These are phyloP conservation scores for Clarias platycephalus DNA, from an alignment of 2,797 vertebrate genomes.

Conservation along the genomic window DNA sequence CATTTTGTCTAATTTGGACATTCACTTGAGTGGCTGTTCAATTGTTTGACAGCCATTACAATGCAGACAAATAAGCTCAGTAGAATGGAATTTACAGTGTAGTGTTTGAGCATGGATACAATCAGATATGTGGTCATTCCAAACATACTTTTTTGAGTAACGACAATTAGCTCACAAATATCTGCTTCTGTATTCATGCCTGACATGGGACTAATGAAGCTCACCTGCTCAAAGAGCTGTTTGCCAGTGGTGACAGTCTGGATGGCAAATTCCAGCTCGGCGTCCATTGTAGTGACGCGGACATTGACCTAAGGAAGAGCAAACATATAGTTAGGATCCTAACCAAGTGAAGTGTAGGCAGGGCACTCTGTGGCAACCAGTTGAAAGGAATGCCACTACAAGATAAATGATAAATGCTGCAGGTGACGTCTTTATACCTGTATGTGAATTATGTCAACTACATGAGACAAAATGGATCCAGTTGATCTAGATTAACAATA, in stretches of 20 bases:
- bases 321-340: conserved; percentile 27
- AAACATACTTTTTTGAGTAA: conserved; percentile 26
- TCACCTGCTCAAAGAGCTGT: conserved; percentile 95
- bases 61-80: conserved; percentile 1
- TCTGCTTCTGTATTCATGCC: conserved; percentile 4
- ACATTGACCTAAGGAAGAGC: conserved; percentile 84
- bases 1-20: neutral
- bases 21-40: conserved; percentile 6
- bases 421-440: neutral
- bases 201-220: neutral
- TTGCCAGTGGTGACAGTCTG: conserved; percentile 90
- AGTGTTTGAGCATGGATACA: neutral
- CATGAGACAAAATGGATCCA: neutral
- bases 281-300: conserved; percentile 93
- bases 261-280: conserved; percentile 97
- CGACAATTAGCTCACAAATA: conserved; percentile 3
- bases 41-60: neutral
- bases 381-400: neutral
- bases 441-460: conserved; percentile 16
- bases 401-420: neutral
- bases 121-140: conserved; percentile 34
- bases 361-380: neutral
- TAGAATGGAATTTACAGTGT: conserved; percentile 26
- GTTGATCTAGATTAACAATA: neutral
- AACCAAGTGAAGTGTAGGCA: conserved; percentile 1